Base-by-base conservation (phyloP, 2,888 invertebrate species). In the Pemphredon lugubris region DNA sequence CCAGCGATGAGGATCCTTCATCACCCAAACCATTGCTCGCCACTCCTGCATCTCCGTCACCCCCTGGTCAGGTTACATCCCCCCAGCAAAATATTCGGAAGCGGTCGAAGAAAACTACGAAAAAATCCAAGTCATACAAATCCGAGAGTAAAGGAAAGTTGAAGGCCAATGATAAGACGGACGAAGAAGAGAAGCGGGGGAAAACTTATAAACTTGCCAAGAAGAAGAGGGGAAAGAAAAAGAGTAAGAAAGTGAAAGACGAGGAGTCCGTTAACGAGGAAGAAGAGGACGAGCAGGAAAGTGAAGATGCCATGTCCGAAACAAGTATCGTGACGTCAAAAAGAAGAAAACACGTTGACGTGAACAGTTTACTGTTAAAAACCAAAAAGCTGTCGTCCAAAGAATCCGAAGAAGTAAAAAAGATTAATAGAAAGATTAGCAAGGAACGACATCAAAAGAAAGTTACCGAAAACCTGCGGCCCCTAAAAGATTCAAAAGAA, bases 1-100 rank as follows among this genome's bases (percentile, higher is more conserved):
- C 94, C 0, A 95, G 96, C 20, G 96, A 96, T 85, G 91, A 91
- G 65, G 91, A 91, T 32, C 73, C 83, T 16, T 60, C 82, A 0
- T 82, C 87, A 11, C 75, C 78, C 59, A 76, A 78, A 16, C 69
- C 82, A 82, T 30, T 68, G 16, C 44, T 44, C 4, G 72, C 76
- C 11, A 72, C 81, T 14, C 75, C 83, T 13, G 71, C 81, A 1
- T 72, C 76, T 57, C 71, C 81, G 9, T 77, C 84, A n/a, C 84
- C 84, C 7, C 78, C 85, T 11, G 74, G 86, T 32, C 78, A 66
- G 14, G 51, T 69, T 57, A 69, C 86, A 60, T 77, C 84, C 53
- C 75, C 80, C 21, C 67, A 81, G 9, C 80, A 80, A 37, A 85
- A 77, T 53, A 72, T 90, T 87, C 73, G 91, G 84, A 87, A 92